Base-by-base conservation (phyloP, 2,888 invertebrate species). In the Caenorhabditis plicata region DNA sequence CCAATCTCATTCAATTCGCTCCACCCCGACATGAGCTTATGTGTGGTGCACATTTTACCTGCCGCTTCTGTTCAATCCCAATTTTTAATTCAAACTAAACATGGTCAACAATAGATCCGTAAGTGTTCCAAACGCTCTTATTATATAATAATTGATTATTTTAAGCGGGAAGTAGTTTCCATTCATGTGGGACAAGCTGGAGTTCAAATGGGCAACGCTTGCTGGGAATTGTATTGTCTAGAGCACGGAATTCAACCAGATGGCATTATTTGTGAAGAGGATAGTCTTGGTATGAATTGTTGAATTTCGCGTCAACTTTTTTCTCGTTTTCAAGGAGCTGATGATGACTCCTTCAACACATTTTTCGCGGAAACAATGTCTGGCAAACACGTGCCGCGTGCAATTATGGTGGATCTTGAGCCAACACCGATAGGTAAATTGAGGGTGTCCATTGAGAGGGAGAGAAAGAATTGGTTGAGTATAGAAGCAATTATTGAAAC, bases 291-390 rank as follows among this genome's bases (percentile, higher is more conserved):
- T 68, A 19, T 17, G 40, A 22, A n/a, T 11, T 31, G 32, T 25
- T 39, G n/a, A n/a, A n/a, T n/a, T n/a, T n/a, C n/a, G n/a, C 20
- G 31, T 27, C 26, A 29, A 15, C 13, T 27, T 2, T 22, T 22
- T 20, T 8, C 19, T 32, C 29, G 23, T 41, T 36, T 47, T 55
- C 17, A 44, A 62, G 63, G 55, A 4, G 50, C 52, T 0, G 83
- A 91, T 47, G 93, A 94, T 85, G 89, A 76, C 85, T 91, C 91
- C 56, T 94, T 92, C 87, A 93, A 92, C 85, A 94, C 85, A 25
- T 85, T 85, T 76, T 85, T 85, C 81, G 82, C 83, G 67, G 93
- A 94, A 92, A 73, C 73, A 32, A 54, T 61, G 54, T 57, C 66
- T 15, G 71, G 90, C 91, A 94, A 94, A 82, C 69, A 92, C 85